A percentile compares a stretch with the other conserved stretches of the same genome.
Conservation (phyloP, 1,140 invertebrate species). For the Drosophila jambulina region DNA sequence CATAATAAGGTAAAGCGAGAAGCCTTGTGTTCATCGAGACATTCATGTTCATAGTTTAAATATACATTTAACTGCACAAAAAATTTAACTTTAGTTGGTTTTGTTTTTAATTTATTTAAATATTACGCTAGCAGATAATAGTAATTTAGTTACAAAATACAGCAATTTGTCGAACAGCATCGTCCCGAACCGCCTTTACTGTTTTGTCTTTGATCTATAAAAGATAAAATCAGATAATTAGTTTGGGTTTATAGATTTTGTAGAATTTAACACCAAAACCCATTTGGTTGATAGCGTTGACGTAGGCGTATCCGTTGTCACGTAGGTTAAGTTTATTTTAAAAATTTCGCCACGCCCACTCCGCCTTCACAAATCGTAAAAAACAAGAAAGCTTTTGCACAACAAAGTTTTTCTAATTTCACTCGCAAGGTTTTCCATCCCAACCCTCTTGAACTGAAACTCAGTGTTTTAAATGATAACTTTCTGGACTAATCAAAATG, state of each 20-base stretch:
- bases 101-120: slow-evolving; percentile 42
- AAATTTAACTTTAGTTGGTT: slow-evolving; percentile 21
- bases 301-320: no score
- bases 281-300: no score
- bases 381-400: no score
- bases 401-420: no score
- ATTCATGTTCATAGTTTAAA: slow-evolving; percentile 38
- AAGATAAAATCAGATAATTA: neutral
- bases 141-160: slow-evolving; percentile 91
- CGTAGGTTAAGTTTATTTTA: no score
- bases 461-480: no score
- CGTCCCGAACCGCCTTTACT: slow-evolving; percentile 96
- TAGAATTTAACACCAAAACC: neutral
- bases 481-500: no score
- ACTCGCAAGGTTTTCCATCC: no score
- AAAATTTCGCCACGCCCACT: no score
- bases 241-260: neutral
- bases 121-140: slow-evolving; percentile 35
- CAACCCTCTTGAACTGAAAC: no score
- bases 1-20: slow-evolving; percentile 40
- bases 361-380: no score
- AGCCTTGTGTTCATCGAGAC: slow-evolving; percentile 34
- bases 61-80: slow-evolving; percentile 51
- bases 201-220: slow-evolving; percentile 95
- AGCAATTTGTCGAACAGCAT: slow-evolving; percentile 96